Conservation (phyloP, 1,140 invertebrate genomes). For the Daktulosphaira vitifoliae region DNA sequence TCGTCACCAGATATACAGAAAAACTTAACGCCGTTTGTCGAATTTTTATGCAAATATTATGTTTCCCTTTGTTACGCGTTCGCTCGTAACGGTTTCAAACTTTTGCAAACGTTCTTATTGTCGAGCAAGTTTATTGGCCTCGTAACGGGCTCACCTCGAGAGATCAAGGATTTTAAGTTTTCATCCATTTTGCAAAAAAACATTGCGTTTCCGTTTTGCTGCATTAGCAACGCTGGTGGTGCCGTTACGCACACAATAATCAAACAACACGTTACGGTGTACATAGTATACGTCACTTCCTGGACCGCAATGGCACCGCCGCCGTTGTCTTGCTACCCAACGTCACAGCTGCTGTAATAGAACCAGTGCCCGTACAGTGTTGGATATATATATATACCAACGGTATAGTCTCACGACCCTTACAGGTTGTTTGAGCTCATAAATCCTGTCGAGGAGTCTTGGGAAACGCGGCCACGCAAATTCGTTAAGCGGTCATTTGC, state of each 20-base stretch:
- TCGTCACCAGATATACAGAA: background rate
- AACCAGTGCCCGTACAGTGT: background rate
- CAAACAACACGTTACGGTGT: too few species aligned
- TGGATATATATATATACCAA: background rate
- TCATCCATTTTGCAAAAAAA: background rate
- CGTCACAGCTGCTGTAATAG: background rate
- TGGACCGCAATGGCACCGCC: background rate
- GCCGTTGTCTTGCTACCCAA: background rate
- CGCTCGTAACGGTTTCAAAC: slow-evolving; percentile 17
- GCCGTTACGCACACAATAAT: background rate
- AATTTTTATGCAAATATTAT: too few species aligned
- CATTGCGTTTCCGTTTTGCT: slow-evolving; percentile 3
- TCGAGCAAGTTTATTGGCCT: background rate
- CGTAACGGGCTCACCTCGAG: background rate
- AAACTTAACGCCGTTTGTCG: background rate
- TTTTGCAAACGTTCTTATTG: background rate
- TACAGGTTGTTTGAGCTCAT: slow-evolving; percentile 1
- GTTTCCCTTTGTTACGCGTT: background rate
- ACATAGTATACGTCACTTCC: slow-evolving; percentile 4
- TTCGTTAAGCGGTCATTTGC: slow-evolving; percentile 9
- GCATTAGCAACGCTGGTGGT: background rate
- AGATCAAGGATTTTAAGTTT: too few species aligned
- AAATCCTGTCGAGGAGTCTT: slow-evolving; percentile 19
- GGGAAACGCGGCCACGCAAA: background rate
- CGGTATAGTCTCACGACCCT: slow-evolving; percentile 10